These are phyloP conservation scores for Pseudomyrmex concolor DNA, from an alignment of 1,140 invertebrate genomes.

Conservation along the genomic window DNA sequence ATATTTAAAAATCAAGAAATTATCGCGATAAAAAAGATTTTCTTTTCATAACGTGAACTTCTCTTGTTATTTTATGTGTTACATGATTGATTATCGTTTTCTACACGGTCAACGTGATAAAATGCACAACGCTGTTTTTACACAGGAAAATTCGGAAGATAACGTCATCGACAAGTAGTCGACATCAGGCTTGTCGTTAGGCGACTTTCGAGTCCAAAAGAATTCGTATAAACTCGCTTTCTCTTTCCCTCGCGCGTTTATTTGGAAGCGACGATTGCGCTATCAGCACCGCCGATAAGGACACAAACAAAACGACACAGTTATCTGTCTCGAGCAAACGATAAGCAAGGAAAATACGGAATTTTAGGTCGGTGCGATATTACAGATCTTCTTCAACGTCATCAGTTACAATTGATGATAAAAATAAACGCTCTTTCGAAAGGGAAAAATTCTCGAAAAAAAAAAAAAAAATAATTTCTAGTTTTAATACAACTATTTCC, in stretches of 20 bases:
- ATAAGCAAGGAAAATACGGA: slow-evolving; percentile 15
- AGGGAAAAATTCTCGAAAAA: not conserved
- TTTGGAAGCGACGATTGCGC: slow-evolving; percentile 15
- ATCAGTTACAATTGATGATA: not conserved
- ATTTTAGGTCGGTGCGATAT: not conserved
- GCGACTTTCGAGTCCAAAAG: slow-evolving; percentile 33
- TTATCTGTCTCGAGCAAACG: not conserved
- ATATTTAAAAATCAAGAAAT: no score
- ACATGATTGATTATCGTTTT: no score
- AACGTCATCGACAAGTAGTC: slow-evolving; percentile 2
- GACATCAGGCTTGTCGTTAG: slow-evolving; percentile 17
- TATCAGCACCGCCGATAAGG: slow-evolving; percentile 43
- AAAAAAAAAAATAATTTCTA: not conserved
- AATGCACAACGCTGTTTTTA: not conserved
- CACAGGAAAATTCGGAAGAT: slow-evolving; percentile 29
- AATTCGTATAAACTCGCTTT: slow-evolving; percentile 29
- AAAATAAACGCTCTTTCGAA: not conserved
- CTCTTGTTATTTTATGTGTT: no score
- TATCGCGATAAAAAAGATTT: no score
- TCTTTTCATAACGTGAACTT: no score
- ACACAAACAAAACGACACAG: slow-evolving; percentile 15
- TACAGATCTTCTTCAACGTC: not conserved
- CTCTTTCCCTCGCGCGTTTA: slow-evolving; percentile 23
- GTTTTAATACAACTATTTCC: no score
- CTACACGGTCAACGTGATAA: slow-evolving; percentile 14